Conservation (phyloP, 1,140 invertebrate genomes). For the Temnothorax nylanderi region DNA sequence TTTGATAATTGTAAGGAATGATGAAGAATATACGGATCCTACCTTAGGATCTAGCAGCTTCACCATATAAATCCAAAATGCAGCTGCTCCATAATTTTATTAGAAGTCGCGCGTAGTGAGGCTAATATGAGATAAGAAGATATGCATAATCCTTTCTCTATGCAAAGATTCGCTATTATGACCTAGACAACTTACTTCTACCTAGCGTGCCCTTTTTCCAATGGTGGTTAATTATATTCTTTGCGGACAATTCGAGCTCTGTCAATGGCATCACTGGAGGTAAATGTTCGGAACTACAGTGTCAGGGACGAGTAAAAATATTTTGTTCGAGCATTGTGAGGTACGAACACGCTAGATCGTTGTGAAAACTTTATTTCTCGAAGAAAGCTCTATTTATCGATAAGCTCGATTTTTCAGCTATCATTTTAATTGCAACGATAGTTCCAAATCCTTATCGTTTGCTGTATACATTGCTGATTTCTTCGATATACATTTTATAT, state of each 20-base stretch:
- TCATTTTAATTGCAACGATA: slow-evolving; percentile 60
- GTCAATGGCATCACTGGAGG: slow-evolving; percentile 44
- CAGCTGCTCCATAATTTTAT: slow-evolving; percentile 4
- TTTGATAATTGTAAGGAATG: neutral
- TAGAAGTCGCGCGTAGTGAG: neutral
- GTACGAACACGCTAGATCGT: slow-evolving; percentile 42
- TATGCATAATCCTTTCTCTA: slow-evolving; percentile 52
- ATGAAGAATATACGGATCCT: neutral
- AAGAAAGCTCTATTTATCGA: slow-evolving; percentile 22
- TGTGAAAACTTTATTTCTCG: slow-evolving; percentile 53
- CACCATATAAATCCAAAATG: neutral
- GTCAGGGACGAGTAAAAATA: slow-evolving; percentile 7
- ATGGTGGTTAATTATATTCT: slow-evolving; percentile 43
- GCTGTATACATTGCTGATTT: slow-evolving; percentile 4
- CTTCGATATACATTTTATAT: slow-evolving; percentile 34
- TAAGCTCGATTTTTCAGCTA: slow-evolving; percentile 58
- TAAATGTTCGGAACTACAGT: slow-evolving; percentile 19
- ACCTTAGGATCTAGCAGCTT: neutral
- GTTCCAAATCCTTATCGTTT: neutral
- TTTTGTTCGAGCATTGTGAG: slow-evolving; percentile 19
- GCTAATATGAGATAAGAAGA: neutral
- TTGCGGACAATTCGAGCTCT: slow-evolving; percentile 46
- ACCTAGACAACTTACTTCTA: slow-evolving; percentile 60
- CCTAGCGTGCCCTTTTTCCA: slow-evolving; percentile 55
- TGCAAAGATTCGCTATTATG: slow-evolving; percentile 41